Base-by-base conservation (phyloP, 2,888 invertebrate species). In the Capitulum mitella region DNA sequence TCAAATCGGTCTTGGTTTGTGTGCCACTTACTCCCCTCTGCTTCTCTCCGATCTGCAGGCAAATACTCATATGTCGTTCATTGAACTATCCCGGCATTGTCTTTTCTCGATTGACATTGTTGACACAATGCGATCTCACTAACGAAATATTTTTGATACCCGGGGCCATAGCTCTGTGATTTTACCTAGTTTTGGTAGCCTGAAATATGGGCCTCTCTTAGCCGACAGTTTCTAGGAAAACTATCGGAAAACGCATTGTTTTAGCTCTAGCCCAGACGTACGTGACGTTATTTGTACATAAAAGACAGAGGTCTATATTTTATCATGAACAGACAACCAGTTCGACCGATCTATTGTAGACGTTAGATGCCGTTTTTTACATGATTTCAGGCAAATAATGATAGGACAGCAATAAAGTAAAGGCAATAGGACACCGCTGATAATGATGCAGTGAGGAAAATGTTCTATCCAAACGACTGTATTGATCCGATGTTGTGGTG, bases 221-320 rank as follows among this genome's bases (percentile, higher is more conserved):
- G 70, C 37, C 19, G 16, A 40, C 70, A n/a, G 40, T 40, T 8
- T 6, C 64, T 34, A 64, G 32, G 14, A 10, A 64, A 19, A 34
- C 19, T 16, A 29, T 34, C 70, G n/a, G 29, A 40, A 5, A 22
- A 40, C 2, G 22, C 3, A 70, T 70, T 70, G 70, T 70, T 70
- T 70, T 70, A 70, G 70, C 37, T 70, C 37, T 70, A 70, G 70
- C 40, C 70, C 64, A 34, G 26, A 37, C 40, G 10, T 37, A 40
- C 37, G 1, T 10, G 37, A 70, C 70, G 70, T 70, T 70, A 70
- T 40, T 40, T 70, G 70, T 70, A 70, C 26, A 70, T 70, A 70
- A 70, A 70, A 70, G 40, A 40, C 40, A 29, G 70, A 70, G 26
- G 40, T 70, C 40, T 70, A 37, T 70, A 70, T 70, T 70, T 70